These are phyloP conservation scores for Agonum fuliginosum DNA, from an alignment of 2,888 invertebrate genomes.

Conservation along the genomic window DNA sequence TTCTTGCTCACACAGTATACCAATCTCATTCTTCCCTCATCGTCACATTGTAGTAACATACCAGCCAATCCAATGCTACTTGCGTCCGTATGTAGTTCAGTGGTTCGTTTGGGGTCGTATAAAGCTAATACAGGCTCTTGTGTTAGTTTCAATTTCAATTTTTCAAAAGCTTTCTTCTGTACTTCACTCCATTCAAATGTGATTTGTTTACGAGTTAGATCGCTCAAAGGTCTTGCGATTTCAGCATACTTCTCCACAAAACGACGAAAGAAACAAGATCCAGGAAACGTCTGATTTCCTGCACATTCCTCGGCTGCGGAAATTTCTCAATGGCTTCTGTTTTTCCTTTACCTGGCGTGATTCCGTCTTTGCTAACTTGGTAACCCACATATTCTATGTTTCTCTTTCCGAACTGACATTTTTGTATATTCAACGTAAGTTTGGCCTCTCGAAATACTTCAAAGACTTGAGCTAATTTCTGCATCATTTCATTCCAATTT, in stretches of 20 bases:
- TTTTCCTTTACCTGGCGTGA: slow-evolving; percentile 63
- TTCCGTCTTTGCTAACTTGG: slow-evolving; percentile 63
- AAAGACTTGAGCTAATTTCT: slow-evolving; percentile 64
- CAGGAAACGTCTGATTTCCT: slow-evolving; percentile 64
- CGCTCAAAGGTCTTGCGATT: slow-evolving; percentile 65
- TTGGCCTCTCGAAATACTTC: slow-evolving; percentile 63
- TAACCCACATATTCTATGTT: slow-evolving; percentile 65
- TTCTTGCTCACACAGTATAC: slow-evolving; percentile 65
- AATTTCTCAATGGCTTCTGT: slow-evolving; percentile 61
- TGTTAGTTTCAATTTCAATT: slow-evolving; percentile 56
- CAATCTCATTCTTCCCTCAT: slow-evolving; percentile 62
- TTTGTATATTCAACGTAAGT: slow-evolving; percentile 66
- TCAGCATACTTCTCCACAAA: slow-evolving; percentile 59
- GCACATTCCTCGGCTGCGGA: slow-evolving; percentile 62
- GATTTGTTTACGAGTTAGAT: slow-evolving; percentile 62
- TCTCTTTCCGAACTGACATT: slow-evolving; percentile 65
- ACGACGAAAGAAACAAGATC: slow-evolving; percentile 60
- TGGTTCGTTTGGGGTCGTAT: slow-evolving; percentile 57
- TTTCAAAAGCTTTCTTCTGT: slow-evolving; percentile 42
- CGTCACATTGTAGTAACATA: slow-evolving; percentile 64
- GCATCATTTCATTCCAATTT: slow-evolving; percentile 62
- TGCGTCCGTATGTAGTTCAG: slow-evolving; percentile 63
- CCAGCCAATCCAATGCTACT: slow-evolving; percentile 63
- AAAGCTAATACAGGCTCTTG: slow-evolving; percentile 60
- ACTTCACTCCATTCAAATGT: slow-evolving; percentile 59